Percentiles rank a stretch among this genome's conserved stretches.
phyloP scores from a whole-genome alignment of 1,140 invertebrate species.

The Drosophila repleta region DNA sequence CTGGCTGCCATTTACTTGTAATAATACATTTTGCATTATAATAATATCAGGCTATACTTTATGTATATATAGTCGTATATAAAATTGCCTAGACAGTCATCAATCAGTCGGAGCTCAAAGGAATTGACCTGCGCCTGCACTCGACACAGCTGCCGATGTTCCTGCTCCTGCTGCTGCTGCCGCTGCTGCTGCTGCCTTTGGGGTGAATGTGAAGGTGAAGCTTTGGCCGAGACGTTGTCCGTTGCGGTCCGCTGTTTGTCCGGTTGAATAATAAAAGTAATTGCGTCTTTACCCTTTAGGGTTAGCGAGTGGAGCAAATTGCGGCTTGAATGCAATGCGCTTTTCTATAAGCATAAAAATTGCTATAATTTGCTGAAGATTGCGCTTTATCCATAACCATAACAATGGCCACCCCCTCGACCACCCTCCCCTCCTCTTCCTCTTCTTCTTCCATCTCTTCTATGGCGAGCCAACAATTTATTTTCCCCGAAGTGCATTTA shows the following conservation, averaged over 20 bases:
- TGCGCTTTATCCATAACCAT: constrained; percentile 77
- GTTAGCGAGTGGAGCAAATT: constrained; percentile 78
- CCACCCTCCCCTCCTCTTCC: constrained; percentile 24
- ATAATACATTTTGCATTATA: constrained; percentile 78
- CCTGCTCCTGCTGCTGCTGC: constrained; percentile 5
- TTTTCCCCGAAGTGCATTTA: constrained; percentile 54
- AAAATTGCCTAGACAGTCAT: constrained; percentile 76
- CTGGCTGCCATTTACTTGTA: constrained; percentile 53
- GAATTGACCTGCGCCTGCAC: constrained; percentile 64
- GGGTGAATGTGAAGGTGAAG: constrained; percentile 49
- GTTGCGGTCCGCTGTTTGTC: constrained; percentile 21
- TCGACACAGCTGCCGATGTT: constrained; percentile 26
- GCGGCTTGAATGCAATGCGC: constrained; percentile 63
- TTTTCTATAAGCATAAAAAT: constrained; percentile 83
- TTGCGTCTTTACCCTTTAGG: constrained; percentile 83
- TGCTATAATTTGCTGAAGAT: constrained; percentile 83
- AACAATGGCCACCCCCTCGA: constrained; percentile 42
- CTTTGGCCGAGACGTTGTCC: constrained; percentile 13
- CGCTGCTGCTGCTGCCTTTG: constrained; percentile 19
- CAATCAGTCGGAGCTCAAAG: constrained; percentile 70
- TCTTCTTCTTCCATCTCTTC: constrained; percentile 25
- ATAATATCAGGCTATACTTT: constrained; percentile 68
- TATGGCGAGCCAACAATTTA: constrained; percentile 42
- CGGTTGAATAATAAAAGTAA: constrained; percentile 80
- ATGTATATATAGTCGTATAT: constrained; percentile 38